Percentiles rank a stretch among this genome's conserved stretches.
These are phyloP conservation scores for Drosophila gaucha DNA, from an alignment of 2,888 invertebrate species.

Conservation along the genomic window DNA sequence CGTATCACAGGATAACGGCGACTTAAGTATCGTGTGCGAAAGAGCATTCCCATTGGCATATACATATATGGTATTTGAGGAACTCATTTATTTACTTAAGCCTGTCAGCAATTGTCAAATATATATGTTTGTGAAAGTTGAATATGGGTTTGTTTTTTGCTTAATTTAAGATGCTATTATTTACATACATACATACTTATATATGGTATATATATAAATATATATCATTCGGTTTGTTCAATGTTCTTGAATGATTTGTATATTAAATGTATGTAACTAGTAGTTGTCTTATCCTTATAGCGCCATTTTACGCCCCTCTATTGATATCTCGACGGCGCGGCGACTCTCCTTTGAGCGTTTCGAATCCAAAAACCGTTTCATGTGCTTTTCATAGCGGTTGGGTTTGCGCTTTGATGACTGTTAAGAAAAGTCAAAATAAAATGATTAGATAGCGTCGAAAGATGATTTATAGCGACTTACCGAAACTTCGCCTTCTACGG, in stretches of 20 bases:
- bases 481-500: slow-evolving; percentile 94
- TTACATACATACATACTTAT: slow-evolving; percentile 3
- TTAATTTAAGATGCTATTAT: slow-evolving; percentile 4
- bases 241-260: slow-evolving; percentile 14
- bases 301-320: slow-evolving; percentile 98
- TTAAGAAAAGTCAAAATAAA: not conserved
- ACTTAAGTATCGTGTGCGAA: slow-evolving; percentile 25
- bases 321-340: slow-evolving; percentile 96
- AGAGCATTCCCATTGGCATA: slow-evolving; percentile 8
- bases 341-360: slow-evolving; percentile 92
- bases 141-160: not conserved
- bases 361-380: slow-evolving; percentile 94
- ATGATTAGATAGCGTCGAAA: too few relatives aligned
- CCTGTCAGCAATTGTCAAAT: slow-evolving; percentile 15
- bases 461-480: slow-evolving; percentile 85
- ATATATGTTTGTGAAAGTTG: slow-evolving; percentile 18
- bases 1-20: slow-evolving; percentile 44
- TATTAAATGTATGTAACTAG: slow-evolving; percentile 23
- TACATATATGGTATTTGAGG: slow-evolving; percentile 9
- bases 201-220: slow-evolving; percentile 5
- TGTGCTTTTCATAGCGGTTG: slow-evolving; percentile 96
- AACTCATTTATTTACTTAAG: slow-evolving; percentile 32
- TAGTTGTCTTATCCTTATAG: slow-evolving; percentile 86
- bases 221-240: slow-evolving; percentile 52
- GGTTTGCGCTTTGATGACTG: slow-evolving; percentile 92